Conservation (phyloP, 2,113 vertebrate genomes). For the Rhinolophus ferrumequinum region DNA sequence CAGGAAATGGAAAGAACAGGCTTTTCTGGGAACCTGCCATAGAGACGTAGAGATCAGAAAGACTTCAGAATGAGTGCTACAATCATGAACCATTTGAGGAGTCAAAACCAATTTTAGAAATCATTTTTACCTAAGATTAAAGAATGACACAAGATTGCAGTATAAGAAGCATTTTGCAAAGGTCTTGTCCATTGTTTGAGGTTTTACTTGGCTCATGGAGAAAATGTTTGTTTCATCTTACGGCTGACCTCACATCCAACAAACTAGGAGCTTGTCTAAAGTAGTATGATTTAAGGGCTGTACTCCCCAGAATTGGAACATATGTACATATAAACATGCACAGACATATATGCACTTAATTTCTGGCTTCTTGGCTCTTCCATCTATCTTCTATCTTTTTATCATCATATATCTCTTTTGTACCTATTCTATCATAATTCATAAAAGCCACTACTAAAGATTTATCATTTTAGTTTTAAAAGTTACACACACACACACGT, state of each 20-base stretch:
- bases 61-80: neutral
- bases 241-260: neutral
- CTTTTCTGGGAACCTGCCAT: slow-evolving; percentile 4
- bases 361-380: neutral
- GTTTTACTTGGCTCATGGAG: slow-evolving; percentile 22
- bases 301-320: neutral
- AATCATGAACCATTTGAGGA: neutral
- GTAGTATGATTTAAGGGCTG: neutral
- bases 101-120: slow-evolving; percentile 51
- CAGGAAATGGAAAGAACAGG: neutral
- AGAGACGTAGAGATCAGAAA: neutral
- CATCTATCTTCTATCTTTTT: neutral
- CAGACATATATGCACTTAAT: neutral
- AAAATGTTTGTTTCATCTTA: neutral
- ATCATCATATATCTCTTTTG: neutral
- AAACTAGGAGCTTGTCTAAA: neutral
- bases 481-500: neutral
- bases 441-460: neutral
- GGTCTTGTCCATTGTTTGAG: neutral
- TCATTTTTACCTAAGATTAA: slow-evolving; percentile 36
- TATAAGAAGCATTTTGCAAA: slow-evolving; percentile 34
- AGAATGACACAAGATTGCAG: neutral
- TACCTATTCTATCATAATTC: neutral
- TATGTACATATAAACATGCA: neutral
- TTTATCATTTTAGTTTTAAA: neutral